Base-by-base conservation (phyloP, 2,888 invertebrate genomes). In the Vanessa cardui region DNA sequence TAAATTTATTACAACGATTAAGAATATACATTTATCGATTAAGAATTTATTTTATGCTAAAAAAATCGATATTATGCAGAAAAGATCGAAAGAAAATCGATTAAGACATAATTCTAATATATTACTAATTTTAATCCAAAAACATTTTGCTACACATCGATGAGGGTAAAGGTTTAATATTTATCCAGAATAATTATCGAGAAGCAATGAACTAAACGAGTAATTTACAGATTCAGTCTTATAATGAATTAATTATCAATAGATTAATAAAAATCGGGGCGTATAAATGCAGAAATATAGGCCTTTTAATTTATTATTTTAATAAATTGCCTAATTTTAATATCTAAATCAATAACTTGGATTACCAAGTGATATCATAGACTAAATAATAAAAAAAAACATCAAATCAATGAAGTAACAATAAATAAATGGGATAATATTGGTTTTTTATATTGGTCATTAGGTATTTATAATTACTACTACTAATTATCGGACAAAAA, bases 151-250 rank as follows among this genome's bases (percentile, higher is more conserved):
- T 56, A 33, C 39, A 56, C 39, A 18, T 18, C n/a, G 18, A 56
- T 9, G 33, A 18, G 16, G 26, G 16, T 16, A 31, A 56, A 18
- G 8, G 8, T 18, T n/a, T 56, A 9, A 18, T 47, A 47, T 16
- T 16, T 47, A 47, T 47, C 16, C 16, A 47, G 6, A 47, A 8
- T 47, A 7, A 18, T n/a, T 56, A 18, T 18, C 31, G 44, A 26
- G 21, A 58, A 46, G 49, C 21, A 33, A 56, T 39, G 63, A 60
- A 64, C 26, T 5, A 47, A 52, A 66, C 9, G 8, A 59, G 21
- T 47, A 46, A 69, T 56, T 69, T 26, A 52, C 63, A 64, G 45
- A 56, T 63, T 70, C 69, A 70, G 69, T 70, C 69, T 70, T 70
- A 39, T 56, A 39, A 56, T 18, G 56, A 69, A 63, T 66, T 39